phyloP scores from a whole-genome alignment of 1,140 invertebrate genomes.

The Aphaenogaster rudis region DNA sequence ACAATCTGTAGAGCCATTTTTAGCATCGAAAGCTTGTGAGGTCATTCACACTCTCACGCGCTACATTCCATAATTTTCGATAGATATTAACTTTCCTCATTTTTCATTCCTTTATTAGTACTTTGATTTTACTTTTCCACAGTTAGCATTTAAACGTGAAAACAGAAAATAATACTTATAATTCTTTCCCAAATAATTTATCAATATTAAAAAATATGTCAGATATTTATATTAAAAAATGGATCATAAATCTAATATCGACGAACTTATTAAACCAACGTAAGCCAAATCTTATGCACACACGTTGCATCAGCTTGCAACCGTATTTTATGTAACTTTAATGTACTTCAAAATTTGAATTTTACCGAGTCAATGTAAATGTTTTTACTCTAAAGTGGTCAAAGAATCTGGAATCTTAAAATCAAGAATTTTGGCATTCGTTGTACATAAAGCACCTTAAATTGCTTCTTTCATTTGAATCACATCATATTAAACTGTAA shows the following conservation, averaged over 20 bases:
- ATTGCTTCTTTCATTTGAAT: not conserved
- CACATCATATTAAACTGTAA: not conserved
- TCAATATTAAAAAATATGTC: slow-evolving; percentile 15
- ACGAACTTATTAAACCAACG: not conserved
- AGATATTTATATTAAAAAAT: not conserved
- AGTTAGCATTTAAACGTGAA: not conserved
- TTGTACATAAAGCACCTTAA: not conserved
- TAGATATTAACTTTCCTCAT: not conserved
- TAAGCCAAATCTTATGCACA: not conserved
- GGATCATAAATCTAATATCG: slow-evolving; percentile 15
- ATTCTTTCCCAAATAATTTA: slow-evolving; percentile 18
- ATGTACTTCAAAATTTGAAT: not conserved
- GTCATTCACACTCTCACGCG: not conserved
- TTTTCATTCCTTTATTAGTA: not conserved
- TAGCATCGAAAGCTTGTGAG: slow-evolving; percentile 2
- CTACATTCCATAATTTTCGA: not conserved
- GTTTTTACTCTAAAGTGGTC: not conserved
- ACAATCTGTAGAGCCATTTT: slow-evolving; percentile 27
- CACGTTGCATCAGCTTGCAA: not conserved
- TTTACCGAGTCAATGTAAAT: not conserved
- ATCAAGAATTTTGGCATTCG: not conserved
- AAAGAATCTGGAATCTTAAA: not conserved
- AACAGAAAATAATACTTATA: not conserved
- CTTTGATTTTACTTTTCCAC: not conserved
- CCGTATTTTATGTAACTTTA: slow-evolving; percentile 4